Evolutionary conservation across 2,797 vertebrate genomes (phyloP).

Genomic region (Spinus olivaceus): DNA sequence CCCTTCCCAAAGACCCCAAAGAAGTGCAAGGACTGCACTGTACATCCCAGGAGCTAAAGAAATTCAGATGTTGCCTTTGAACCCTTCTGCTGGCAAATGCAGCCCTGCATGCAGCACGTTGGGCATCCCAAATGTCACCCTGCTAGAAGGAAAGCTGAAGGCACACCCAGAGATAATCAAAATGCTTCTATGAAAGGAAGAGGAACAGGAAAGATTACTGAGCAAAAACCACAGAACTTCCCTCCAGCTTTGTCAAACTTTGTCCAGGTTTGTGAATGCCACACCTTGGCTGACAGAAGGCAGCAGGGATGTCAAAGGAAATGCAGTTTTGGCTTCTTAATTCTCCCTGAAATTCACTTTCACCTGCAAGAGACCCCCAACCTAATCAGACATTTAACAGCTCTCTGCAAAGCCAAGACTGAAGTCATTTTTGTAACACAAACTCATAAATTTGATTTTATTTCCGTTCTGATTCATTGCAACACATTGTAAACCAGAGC

Average conservation of each 20-base stretch:
- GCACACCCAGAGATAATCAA: not conserved
- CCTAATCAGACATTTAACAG: rapidly evolving
- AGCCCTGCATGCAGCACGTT: not conserved
- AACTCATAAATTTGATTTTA: not conserved
- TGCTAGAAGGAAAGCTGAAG: not conserved
- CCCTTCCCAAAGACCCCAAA: not conserved
- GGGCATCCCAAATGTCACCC: not conserved
- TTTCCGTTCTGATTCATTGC: not conserved
- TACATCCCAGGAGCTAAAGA: not conserved
- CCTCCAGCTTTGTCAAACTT: not conserved
- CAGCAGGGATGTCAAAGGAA: not conserved
- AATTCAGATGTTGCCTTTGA: not conserved
- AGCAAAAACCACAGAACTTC: not conserved
- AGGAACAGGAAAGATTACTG: not conserved
- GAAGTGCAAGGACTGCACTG: rapidly evolving
- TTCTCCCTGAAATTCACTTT: not conserved
- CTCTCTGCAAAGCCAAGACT: not conserved
- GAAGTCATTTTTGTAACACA: not conserved
- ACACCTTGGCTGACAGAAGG: not conserved
- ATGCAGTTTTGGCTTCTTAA: not conserved
- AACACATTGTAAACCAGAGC: not conserved
- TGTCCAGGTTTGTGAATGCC: not conserved
- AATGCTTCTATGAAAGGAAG: not conserved
- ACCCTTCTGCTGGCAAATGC: not conserved
- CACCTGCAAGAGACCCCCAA: not conserved